Evolutionary conservation across 64 coral and sea anemone genomes (phyloP).

Genomic region (Montipora efflorescens): DNA sequence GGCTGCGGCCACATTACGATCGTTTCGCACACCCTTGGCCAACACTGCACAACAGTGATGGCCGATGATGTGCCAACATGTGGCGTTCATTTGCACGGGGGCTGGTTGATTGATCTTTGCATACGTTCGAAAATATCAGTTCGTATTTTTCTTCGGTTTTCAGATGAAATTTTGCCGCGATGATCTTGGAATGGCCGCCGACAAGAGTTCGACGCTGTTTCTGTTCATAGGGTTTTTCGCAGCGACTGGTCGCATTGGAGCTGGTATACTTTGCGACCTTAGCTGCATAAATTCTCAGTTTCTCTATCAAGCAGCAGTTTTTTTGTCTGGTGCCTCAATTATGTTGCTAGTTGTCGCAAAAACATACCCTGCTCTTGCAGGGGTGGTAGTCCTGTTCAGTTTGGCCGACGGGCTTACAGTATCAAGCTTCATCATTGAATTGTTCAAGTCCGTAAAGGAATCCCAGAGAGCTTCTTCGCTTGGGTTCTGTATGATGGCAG

Average conservation of each 20-base stretch:
- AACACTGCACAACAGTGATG: no score
- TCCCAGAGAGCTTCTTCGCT: slow-evolving; percentile 3
- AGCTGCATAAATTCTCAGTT: slow-evolving; percentile 9
- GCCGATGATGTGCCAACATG: no score
- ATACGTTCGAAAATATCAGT: no score
- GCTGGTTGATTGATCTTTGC: no score
- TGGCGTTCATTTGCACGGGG: no score
- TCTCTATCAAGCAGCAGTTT: slow-evolving; percentile 20
- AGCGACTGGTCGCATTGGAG: slow-evolving; percentile 7
- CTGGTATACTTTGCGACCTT: slow-evolving; percentile 51
- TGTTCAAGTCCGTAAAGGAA: slow-evolving; percentile 19
- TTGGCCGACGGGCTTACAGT: slow-evolving; percentile 17
- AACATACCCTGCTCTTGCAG: slow-evolving; percentile 12
- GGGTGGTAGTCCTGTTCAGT: slow-evolving; percentile 6
- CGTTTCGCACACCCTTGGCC: no score
- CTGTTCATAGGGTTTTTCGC: slow-evolving; percentile 41
- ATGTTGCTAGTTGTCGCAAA: slow-evolving; percentile 1
- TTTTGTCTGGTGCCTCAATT: background rate
- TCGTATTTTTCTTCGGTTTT: background rate
- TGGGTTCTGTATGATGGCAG: background rate
- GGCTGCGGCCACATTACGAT: no score
- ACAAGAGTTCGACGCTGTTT: slow-evolving; percentile 53
- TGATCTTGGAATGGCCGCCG: slow-evolving; percentile 41
- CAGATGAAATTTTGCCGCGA: slow-evolving; percentile 43
- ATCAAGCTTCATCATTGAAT: slow-evolving; percentile 3